Evolutionary conservation across 2,797 vertebrate genomes (phyloP).

Genomic region (Mormyrops attenuatus): DNA sequence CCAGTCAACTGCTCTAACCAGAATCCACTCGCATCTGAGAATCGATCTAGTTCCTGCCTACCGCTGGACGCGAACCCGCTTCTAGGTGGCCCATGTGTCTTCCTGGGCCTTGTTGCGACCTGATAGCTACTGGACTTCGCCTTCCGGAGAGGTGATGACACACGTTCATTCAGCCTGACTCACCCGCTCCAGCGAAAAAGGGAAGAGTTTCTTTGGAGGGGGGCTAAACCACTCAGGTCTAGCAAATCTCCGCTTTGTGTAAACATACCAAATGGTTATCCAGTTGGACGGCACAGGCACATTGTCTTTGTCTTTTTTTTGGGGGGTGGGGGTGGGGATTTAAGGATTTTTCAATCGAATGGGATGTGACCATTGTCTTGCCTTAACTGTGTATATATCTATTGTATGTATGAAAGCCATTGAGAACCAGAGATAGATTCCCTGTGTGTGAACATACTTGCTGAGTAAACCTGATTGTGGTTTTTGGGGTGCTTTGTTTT

Average conservation of each 20-base stretch:
- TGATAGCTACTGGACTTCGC: constrained; percentile 46
- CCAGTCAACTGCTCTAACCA: background rate
- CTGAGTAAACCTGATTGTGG: background rate
- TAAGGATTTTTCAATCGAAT: background rate
- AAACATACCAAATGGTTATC: background rate
- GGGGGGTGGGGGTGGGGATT: background rate
- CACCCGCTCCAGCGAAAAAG: constrained; percentile 33
- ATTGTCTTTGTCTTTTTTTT: background rate
- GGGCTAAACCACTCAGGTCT: background rate
- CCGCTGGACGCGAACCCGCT: constrained; percentile 36
- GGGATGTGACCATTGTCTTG: background rate
- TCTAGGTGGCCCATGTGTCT: background rate
- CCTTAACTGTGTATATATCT: background rate
- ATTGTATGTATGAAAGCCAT: background rate
- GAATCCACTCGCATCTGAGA: no score
- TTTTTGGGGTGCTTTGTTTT: background rate
- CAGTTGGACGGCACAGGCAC: background rate
- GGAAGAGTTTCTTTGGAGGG: background rate
- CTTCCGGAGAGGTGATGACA: constrained; percentile 49
- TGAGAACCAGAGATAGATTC: background rate
- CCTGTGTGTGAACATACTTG: background rate
- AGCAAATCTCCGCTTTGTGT: background rate
- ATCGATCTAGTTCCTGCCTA: background rate
- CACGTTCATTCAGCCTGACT: constrained; percentile 58
- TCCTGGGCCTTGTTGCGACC: constrained; percentile 36